phyloP scores from a whole-genome alignment of 37 sponge, comb jelly and placozoan species.

The Agelas oroides region DNA sequence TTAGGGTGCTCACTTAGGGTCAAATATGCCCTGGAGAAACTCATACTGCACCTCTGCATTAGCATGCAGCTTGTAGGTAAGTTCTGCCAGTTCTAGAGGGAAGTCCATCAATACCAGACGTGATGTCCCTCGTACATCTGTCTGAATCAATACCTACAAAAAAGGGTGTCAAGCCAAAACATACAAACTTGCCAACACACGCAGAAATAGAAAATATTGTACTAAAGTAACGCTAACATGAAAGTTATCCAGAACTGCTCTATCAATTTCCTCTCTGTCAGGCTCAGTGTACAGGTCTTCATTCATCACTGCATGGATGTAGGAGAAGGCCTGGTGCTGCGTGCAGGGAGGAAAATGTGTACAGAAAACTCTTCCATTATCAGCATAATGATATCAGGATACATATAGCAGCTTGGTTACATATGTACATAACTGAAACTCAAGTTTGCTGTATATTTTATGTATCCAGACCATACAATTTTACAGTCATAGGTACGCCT shows the following conservation, averaged over 20 bases:
- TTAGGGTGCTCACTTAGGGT: slow-evolving; percentile 54
- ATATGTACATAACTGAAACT: no score
- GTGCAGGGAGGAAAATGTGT: no score
- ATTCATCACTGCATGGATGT: slow-evolving; percentile 82
- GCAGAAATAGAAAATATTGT: no score
- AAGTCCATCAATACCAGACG: slow-evolving; percentile 81
- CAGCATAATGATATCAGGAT: no score
- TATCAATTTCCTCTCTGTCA: slow-evolving; percentile 77
- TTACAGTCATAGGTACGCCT: no score
- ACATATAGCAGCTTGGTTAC: no score
- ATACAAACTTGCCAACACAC: no score
- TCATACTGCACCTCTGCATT: slow-evolving; percentile 62
- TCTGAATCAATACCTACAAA: slow-evolving; percentile 60
- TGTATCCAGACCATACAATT: no score
- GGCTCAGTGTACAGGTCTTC: slow-evolving; percentile 75
- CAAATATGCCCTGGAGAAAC: slow-evolving; percentile 78
- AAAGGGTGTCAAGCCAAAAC: background rate
- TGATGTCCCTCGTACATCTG: slow-evolving; percentile 71
- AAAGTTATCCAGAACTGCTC: slow-evolving; percentile 62
- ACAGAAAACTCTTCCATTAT: no score
- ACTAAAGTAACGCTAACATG: slow-evolving; percentile 14
- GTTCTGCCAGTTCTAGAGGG: slow-evolving; percentile 70
- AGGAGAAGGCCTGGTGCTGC: slow-evolving; percentile 74
- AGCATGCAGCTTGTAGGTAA: slow-evolving; percentile 49
- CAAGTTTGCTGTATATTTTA: no score